Conservation (phyloP, 2,888 invertebrate species). For the Macrosiphum euphorbiae region DNA sequence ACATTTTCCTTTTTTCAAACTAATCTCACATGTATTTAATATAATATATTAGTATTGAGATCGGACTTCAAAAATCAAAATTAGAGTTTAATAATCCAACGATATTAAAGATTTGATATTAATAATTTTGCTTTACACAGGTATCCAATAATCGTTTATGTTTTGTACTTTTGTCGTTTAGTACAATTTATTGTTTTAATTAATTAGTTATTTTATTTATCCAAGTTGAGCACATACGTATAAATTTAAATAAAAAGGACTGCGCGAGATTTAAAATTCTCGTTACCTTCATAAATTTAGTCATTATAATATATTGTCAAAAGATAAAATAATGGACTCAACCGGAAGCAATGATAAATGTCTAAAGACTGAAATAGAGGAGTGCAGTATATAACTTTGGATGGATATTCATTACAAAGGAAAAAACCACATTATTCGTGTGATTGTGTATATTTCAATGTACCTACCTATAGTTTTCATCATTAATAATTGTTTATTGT, state of each 20-base stretch:
- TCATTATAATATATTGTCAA: conserved; percentile 10
- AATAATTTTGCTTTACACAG: neutral
- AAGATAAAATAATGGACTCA: conserved; percentile 34
- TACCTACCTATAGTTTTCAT: neutral
- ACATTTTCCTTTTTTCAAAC: neutral
- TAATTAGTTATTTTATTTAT: neutral
- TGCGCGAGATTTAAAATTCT: neutral
- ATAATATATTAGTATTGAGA: neutral
- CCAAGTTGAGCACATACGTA: neutral
- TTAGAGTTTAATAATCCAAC: neutral
- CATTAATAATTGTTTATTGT: neutral
- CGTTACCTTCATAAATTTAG: conserved; percentile 48
- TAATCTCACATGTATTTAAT: neutral
- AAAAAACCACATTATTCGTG: conserved; percentile 14
- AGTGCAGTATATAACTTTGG: neutral
- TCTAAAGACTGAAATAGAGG: neutral
- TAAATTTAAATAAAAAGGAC: conserved; percentile 35
- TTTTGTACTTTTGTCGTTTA: neutral
- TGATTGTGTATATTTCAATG: neutral
- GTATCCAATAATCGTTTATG: neutral
- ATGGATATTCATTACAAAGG: neutral
- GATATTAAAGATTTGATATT: neutral
- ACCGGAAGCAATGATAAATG: conserved; percentile 27
- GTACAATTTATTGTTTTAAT: neutral
- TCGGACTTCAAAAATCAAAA: neutral